Base-by-base conservation (phyloP, 2,888 invertebrate genomes). In the Timandra comae region DNA sequence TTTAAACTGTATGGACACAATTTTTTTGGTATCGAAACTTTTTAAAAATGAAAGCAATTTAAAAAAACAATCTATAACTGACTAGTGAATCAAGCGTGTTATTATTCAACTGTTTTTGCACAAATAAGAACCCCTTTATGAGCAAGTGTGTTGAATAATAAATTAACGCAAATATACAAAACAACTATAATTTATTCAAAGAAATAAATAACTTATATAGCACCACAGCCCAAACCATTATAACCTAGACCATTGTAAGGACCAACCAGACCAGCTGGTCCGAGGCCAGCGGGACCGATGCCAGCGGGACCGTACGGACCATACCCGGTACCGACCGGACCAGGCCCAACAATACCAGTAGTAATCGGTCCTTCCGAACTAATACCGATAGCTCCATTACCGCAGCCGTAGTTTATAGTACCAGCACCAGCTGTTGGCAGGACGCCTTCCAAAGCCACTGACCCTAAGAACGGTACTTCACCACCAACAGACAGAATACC, bases 361-460 rank as follows among this genome's bases (percentile, higher is more conserved):
- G 10, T 12, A 20, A 33, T 29, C 11, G 30, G 33, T 1, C 40
- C 40, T 2, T 25, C 33, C 27, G 40, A 37, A 8, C 7, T n/a
- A 38, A 33, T 36, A 27, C 43, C 35, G 4, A 36, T 33, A 25
- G 31, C 22, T 5, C 38, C 33, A 20, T 40, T 30, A 3, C 31
- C 38, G 36, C 46, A 36, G 10, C 41, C 33, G 38, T 44, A 47
- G 2, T 48, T 38, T 6, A 62, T 48, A 1, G 46, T 42, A 4
- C 63, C 63, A 12, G 46, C 34, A 0, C 64, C 63, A 6, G 38
- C 32, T 3, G 56, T 53, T 1, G 61, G 55, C 7, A 61, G 30
- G 1, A 49, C 35, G 2, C 64, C 68, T 33, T 63, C 61, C 26
- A 65, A 27, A 16, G 40, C 46, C 1, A 59, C 57, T 3, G 58